Evolutionary conservation across 1,140 invertebrate species (phyloP), one percentile per base, ranked within the genome.

Genomic region (Dysdera silvatica): DNA sequence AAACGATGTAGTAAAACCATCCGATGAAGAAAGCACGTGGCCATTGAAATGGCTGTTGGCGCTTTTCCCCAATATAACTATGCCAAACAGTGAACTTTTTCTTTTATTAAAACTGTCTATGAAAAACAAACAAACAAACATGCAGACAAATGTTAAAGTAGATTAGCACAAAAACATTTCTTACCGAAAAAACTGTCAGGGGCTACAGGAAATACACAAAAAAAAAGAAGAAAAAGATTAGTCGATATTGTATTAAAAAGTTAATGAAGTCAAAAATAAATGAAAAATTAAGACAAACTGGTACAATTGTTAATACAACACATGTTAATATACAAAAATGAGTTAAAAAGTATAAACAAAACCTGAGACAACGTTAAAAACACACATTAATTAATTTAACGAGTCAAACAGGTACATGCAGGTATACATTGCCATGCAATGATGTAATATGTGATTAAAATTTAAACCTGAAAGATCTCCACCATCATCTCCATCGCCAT

Each of bases 131-230:
- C n/a, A n/a, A n/a, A n/a, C n/a, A n/a, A n/a, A n/a, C n/a, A n/a
- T n/a, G n/a, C n/a, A n/a, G n/a, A n/a, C n/a, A 14, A 23, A 14
- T n/a, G 10, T 7, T 45, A 20, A 8, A 14, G 8, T 14, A 49
- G 8, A 54, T 4, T 2, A 7, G 49, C 52, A 52, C 37, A 18
- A 45, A 57, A 59, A 18, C n/a, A 51, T 51, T 74, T 82, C 93
- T 95, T 89, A 98, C 94, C 95, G 79, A 96, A 97, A 82, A 97
- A 98, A 82, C 96, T 97, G 85, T 98, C 95, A 82, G 95, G 97
- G 82, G 93, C 92, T 95, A 52, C 54, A 43, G 62, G 54, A 32
- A 45, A 41, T 37, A 35, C 55, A 53, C 58, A 40, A 24, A 48
- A 65, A 60, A 37, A 10, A 33, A 23, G 47, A 43, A 41, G 31